Conservation (phyloP, 2,797 vertebrate genomes). For the Hypotaenidia philippensis region DNA sequence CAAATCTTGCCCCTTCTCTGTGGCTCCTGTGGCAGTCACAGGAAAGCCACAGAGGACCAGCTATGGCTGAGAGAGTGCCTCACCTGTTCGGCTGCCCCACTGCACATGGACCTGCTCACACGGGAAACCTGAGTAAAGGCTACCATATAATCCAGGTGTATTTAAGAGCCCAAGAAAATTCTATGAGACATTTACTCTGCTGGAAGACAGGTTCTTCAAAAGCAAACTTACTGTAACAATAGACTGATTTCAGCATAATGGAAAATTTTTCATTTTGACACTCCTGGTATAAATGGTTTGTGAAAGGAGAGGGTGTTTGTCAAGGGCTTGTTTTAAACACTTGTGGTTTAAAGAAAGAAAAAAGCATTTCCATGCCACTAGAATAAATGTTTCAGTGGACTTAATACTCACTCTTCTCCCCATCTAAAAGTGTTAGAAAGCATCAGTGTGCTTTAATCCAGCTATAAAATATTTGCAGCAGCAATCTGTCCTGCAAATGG, state of each 20-base stretch:
- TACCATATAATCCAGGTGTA: fast-evolving
- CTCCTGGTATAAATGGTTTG: background rate
- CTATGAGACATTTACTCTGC: background rate
- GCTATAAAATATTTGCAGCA: background rate
- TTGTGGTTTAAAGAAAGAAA: background rate
- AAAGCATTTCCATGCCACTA: background rate
- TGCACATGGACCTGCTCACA: fast-evolving
- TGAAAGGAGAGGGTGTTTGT: background rate
- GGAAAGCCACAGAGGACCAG: background rate
- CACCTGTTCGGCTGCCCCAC: too few relatives aligned
- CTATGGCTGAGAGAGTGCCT: fast-evolving
- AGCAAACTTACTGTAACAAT: background rate
- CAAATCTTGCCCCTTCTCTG: background rate
- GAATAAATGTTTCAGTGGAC: background rate
- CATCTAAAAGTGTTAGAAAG: background rate
- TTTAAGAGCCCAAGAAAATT: background rate
- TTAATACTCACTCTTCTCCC: background rate
- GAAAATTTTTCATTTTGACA: background rate
- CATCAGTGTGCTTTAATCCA: background rate
- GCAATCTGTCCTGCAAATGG: background rate
- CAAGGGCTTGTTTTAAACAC: background rate
- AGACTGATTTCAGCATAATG: background rate
- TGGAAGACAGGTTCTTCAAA: background rate
- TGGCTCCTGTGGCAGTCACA: background rate
- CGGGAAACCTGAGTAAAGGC: background rate